Evolutionary conservation across 2,797 vertebrate genomes (phyloP), one percentile per base, ranked within the genome.

Genomic region (Molothrus aeneus): DNA sequence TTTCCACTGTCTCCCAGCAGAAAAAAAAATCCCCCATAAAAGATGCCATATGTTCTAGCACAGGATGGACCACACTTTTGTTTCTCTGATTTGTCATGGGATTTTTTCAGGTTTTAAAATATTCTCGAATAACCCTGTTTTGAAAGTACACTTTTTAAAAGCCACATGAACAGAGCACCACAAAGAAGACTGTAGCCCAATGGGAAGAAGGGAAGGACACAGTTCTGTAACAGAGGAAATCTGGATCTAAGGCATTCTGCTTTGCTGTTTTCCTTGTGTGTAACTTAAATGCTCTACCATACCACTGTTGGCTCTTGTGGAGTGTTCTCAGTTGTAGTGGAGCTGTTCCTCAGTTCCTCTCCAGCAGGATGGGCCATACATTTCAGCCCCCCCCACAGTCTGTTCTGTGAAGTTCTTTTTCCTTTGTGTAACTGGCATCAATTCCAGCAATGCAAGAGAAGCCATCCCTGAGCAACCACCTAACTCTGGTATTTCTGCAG

Each of bases 181-280:
- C 19, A 31, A 70, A 53, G 65, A 84, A 60, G 38, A 22, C 28
- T 22, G 2, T 45, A 75, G 21, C 20, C 36, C 21, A 31, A 0
- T 51, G 31, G 18, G 38, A 43, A 80, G 15, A 34, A 34, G 28
- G 24, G 38, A 40, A 80, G 15, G 47, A 38, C 9, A 11, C 13
- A 22, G 3, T 73, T 88, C 36, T 84, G 57, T 19, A 78, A 16
- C 1, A 34, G 36, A 17, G 10, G 12, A 36, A 25, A 34, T 77
- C 10, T 66, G 68, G 7, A 54, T 80, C 48, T 71, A 32, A 56
- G 80, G 34, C 9, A 7, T 47, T 75, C n/a, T 82, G 40, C 72
- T 86, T 51, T 63, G 25, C 53, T 2, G 0, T 74, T 83, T 74
- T 63, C 17, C 28, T 74, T 0, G 0, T 0, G 0, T 63, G 29